A percentile compares a stretch with the other conserved stretches of the same genome.
Conservation (phyloP, 2,113 vertebrate genomes). For the Sapajus apella region DNA sequence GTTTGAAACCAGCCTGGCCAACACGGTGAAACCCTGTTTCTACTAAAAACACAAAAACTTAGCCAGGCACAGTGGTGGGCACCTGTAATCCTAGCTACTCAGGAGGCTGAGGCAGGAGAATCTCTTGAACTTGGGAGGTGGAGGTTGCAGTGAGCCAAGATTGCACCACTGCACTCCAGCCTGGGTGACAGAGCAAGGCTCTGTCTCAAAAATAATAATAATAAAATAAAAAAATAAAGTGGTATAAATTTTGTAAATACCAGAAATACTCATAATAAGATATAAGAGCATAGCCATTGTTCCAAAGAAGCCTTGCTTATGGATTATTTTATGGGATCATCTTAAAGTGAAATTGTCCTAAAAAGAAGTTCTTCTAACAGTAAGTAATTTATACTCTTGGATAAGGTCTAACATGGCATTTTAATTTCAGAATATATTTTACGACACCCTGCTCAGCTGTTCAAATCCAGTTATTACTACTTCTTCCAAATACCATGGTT, state of each 20-base stretch:
- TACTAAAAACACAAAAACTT: background rate
- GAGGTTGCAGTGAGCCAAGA: background rate
- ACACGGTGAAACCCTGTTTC: background rate
- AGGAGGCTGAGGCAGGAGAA: background rate
- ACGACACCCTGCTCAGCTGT: constrained; percentile 94
- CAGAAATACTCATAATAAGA: background rate
- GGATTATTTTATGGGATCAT: constrained; percentile 53
- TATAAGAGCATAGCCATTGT: constrained; percentile 2
- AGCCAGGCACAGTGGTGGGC: background rate
- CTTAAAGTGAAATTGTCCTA: constrained; percentile 30
- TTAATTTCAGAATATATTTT: constrained; percentile 96
- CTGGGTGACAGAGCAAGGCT: background rate
- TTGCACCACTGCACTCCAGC: background rate
- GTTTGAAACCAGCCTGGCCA: background rate
- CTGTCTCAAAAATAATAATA: background rate
- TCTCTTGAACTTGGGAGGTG: background rate
- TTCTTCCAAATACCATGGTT: constrained; percentile 98
- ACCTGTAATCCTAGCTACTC: background rate
- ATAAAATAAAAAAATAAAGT: background rate
- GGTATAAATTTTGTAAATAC: constrained; percentile 15
- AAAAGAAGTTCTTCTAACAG: background rate
- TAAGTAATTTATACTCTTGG: constrained; percentile 73
- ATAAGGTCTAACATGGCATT: constrained; percentile 79
- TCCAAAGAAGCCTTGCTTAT: background rate
- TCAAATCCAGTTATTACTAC: constrained; percentile 97